Percentiles rank a stretch among this genome's conserved stretches.
These are phyloP conservation scores for Danio albolineatus DNA, from an alignment of 2,797 vertebrate genomes.

Conservation along the genomic window DNA sequence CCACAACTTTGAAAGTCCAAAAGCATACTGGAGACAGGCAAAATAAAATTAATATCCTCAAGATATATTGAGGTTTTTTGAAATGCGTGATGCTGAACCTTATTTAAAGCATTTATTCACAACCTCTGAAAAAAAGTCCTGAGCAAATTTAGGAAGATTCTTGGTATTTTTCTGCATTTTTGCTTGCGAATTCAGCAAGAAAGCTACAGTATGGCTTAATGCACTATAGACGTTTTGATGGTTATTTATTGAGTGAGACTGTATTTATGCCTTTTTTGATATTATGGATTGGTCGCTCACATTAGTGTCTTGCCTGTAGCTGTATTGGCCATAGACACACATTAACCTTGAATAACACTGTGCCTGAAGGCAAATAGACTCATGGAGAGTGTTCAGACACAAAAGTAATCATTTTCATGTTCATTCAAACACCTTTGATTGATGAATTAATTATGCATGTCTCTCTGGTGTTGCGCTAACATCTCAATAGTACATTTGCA, in stretches of 20 bases:
- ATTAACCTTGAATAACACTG: constrained; percentile 26
- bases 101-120: no score
- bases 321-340: constrained; percentile 26
- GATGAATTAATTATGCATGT: neutral
- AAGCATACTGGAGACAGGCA: no score
- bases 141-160: no score
- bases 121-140: no score
- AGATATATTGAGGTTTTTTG: no score
- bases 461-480: neutral
- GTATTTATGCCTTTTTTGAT: constrained; percentile 28
- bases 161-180: neutral
- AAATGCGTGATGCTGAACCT: no score
- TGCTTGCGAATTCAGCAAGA: constrained; percentile 4
- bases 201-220: neutral
- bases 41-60: no score
- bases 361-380: neutral
- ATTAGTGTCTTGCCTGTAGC: constrained; percentile 41
- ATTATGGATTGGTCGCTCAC: constrained; percentile 29
- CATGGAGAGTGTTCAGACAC: neutral
- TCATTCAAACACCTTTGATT: neutral
- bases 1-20: no score
- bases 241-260: neutral
- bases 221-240: constrained; percentile 25
- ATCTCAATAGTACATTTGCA: neutral
- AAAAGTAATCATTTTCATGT: neutral